Conservation (phyloP, 2,113 vertebrate species). For the Prinia subflava region DNA sequence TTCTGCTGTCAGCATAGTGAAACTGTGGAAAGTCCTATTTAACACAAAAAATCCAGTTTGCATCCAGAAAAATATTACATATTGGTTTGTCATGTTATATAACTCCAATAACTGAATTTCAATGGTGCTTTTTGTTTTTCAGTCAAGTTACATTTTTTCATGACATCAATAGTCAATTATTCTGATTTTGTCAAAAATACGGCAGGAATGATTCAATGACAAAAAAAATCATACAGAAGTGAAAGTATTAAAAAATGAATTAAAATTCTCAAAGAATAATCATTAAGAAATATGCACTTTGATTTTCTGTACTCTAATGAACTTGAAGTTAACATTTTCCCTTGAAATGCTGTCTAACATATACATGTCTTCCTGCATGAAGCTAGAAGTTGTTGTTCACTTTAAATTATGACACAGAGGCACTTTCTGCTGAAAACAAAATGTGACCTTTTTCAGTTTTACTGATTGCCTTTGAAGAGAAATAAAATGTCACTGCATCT, state of each 20-base stretch:
- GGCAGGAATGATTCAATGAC: not conserved
- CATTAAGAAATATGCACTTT: not conserved
- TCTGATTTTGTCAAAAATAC: not conserved
- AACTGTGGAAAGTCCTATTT: not conserved
- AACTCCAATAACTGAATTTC: not conserved
- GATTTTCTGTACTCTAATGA: not conserved
- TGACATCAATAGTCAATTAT: not conserved
- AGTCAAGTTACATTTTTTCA: not conserved
- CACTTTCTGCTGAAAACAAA: not conserved
- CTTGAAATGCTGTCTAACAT: not conserved
- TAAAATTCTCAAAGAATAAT: not conserved
- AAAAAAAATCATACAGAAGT: not conserved
- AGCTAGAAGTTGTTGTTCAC: not conserved
- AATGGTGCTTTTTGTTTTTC: not conserved
- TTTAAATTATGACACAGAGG: not conserved
- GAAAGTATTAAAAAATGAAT: not conserved
- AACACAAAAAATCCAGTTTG: not conserved
- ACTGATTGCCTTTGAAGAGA: not conserved
- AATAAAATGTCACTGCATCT: not conserved
- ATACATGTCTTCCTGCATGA: not conserved
- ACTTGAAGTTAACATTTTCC: not conserved
- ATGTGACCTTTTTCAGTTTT: constrained; percentile 21
- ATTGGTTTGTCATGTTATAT: not conserved
- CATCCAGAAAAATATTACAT: not conserved
- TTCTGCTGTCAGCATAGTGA: not conserved